phyloP scores from a whole-genome alignment of 2,113 vertebrate genomes.

The Clupea harengus region DNA sequence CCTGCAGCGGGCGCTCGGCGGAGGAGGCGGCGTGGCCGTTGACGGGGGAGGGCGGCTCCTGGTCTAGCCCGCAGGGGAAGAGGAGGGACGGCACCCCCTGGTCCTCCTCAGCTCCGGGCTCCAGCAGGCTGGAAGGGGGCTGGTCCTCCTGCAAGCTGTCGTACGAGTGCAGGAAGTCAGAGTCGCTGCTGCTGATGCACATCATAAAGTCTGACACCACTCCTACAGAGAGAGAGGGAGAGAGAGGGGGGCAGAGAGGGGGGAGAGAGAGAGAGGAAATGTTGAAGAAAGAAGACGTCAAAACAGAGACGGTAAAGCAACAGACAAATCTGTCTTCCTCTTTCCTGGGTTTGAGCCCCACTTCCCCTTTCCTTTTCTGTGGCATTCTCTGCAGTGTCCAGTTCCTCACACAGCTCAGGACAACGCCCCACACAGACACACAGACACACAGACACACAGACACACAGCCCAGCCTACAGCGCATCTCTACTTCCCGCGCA shows the following conservation, averaged over 20 bases:
- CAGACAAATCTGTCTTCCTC: neutral
- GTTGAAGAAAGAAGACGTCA: neutral
- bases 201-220: conserved; percentile 65
- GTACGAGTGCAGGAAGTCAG: conserved; percentile 65
- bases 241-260: neutral
- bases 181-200: conserved; percentile 50
- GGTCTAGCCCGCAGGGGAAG: neutral
- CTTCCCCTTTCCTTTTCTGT: conserved; percentile 4
- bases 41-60: conserved; percentile 47
- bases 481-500: neutral
- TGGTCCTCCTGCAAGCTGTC: conserved; percentile 54
- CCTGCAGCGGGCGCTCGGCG: conserved; percentile 38
- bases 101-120: conserved; percentile 44
- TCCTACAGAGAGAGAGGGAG: conserved; percentile 46
- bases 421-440: neutral
- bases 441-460: neutral
- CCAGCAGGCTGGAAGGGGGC: conserved; percentile 39
- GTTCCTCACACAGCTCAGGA: neutral
- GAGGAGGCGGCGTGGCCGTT: neutral
- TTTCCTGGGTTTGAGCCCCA: neutral
- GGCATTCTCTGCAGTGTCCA: neutral
- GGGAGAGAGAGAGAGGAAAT: conserved; percentile 73
- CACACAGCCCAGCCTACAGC: neutral
- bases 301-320: neutral
- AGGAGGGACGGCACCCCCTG: conserved; percentile 63